These are phyloP conservation scores for Micrastur ruficollis DNA, from an alignment of 2,797 vertebrate species.

Conservation along the genomic window DNA sequence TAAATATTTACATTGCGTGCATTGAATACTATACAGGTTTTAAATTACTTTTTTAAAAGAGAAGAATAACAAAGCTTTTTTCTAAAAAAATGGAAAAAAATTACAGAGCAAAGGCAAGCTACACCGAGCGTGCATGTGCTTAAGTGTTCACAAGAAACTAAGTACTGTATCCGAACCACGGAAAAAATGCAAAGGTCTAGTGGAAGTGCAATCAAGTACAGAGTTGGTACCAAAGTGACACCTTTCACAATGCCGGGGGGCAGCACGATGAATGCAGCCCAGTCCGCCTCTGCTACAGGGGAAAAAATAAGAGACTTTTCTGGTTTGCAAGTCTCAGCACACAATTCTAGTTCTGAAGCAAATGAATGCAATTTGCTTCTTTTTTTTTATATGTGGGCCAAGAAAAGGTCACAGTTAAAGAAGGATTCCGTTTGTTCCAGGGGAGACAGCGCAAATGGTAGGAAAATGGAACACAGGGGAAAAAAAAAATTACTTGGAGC, in stretches of 20 bases:
- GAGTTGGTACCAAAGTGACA: neutral
- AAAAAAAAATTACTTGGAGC: neutral
- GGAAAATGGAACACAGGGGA: neutral
- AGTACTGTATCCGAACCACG: neutral
- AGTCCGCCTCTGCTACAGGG: neutral
- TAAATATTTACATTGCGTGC: conserved; percentile 65
- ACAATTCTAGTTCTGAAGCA: neutral
- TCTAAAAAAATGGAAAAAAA: neutral
- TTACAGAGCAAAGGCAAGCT: conserved; percentile 12
- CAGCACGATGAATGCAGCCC: neutral
- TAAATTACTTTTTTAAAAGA: conserved; percentile 51
- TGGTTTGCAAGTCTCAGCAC: neutral
- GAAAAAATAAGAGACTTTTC: neutral
- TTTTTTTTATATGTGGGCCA: neutral
- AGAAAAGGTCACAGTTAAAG: neutral
- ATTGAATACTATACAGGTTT: conserved; percentile 57
- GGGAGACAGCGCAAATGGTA: neutral
- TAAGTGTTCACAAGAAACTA: neutral
- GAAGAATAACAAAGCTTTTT: conserved; percentile 36
- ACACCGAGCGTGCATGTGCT: neutral
- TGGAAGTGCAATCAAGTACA: neutral
- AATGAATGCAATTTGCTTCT: neutral
- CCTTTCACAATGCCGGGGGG: neutral
- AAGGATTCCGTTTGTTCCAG: neutral
- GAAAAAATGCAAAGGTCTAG: neutral